Evolutionary conservation across 2,113 vertebrate species (phyloP), one percentile per base, ranked within the genome.

Genomic region (Nothocercus nigrocapillus): DNA sequence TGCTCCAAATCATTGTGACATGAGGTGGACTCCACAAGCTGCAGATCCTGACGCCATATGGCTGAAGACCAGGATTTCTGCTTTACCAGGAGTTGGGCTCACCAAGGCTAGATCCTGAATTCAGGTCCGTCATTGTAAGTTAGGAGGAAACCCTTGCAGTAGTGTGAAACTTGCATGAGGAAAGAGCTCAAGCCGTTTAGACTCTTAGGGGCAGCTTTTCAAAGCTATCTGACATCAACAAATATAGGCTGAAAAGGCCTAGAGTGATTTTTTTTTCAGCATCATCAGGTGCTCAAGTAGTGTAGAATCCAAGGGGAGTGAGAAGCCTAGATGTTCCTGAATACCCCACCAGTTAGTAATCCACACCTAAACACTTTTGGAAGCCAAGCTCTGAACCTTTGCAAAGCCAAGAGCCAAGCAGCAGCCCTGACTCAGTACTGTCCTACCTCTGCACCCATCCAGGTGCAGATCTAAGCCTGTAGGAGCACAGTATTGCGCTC

Each of bases 61-160:
- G 10, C 20, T 80, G 28, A 27, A 82, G 79, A 54, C 34, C 7
- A 8, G 10, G 9, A 77, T 44, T 32, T 80, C 73, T 63, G 18
- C 8, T 8, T 69, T 66, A 36, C 18, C 13, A 40, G 36, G 16
- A 20, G 3, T 53, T 69, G 47, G 32, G 22, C 38, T 83, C 28
- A 10, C 34, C 40, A 53, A 17, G 13, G 2, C 34, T 54, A 74
- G 36, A 70, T 85, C 51, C 88, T 83, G 68, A 90, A 36, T 28
- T 90, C 0, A 0, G 3, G 15, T 51, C 61, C 58, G 7, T 28
- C 4, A 7, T 20, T 20, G 14, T 20, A 44, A 51, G 22, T 74
- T 28, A 88, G 56, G n/a, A 74, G n/a, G 68, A 85, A 88, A 20
- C 38, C 47, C n/a, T 54, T 88, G 72, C 14, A 36, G 67, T 53